Base-by-base conservation (phyloP, 2,888 invertebrate species). In the Epirrhoe tristata region DNA sequence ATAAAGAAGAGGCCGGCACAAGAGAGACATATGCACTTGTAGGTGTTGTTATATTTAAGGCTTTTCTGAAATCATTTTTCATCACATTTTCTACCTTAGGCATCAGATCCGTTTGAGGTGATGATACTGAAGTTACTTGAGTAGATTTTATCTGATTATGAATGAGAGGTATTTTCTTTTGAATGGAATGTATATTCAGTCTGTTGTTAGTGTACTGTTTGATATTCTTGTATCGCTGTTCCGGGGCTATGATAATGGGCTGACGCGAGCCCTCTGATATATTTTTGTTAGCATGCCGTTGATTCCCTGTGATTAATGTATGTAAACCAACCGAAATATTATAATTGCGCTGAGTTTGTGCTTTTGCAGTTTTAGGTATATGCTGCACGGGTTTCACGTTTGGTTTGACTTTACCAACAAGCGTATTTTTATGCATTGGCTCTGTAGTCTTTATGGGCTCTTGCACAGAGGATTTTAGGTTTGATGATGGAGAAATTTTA, bases 201-300 rank as follows among this genome's bases (percentile, higher is more conserved):
- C 24, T 52, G 12, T 52, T 52, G 31, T 52, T 52, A 4, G 24
- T 31, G 24, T 52, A 52, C 52, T 52, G 31, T 52, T 52, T 52
- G 12, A 52, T 52, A 10, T 17, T 17, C 17, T 51, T 51, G 10
- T 51, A 51, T 1, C 50, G 50, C 6, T 43, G 12, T 4, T 43
- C 39, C 5, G 39, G 39, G 12, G 39, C 39, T 31, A 31, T 52
- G 12, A 31, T 52, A 14, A 0, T 14, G 7, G 4, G 48, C 4
- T 48, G 14, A 5, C 1, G 6, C 16, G 16, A 6, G 7, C 16
- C 6, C 14, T 48, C 48, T 48, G 48, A 6, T 16, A 14, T 46
- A 16, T 48, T 10, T 43, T n/a, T 39, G 31, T 5, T 8, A 55
- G 56, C 17, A 6, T 43, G 43, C 14, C 24, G 39, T 17, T 12